Evolutionary conservation across 2,113 vertebrate genomes (phyloP).

Genomic region (Myotis davidii): DNA sequence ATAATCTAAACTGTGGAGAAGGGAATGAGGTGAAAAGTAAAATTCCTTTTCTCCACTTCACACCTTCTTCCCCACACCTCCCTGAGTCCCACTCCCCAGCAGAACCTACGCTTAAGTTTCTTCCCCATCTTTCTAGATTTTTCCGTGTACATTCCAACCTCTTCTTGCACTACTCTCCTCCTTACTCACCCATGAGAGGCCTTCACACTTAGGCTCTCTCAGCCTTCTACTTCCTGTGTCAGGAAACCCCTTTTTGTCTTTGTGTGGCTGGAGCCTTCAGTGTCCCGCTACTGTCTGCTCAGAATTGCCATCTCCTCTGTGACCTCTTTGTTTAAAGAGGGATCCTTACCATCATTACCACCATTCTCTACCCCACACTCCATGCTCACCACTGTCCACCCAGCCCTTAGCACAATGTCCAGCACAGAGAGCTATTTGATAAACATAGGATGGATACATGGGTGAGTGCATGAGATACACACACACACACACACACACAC

Average conservation of each 20-base stretch:
- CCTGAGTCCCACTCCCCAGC: not conserved
- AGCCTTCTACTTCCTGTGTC: not conserved
- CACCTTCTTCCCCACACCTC: not conserved
- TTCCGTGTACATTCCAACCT: not conserved
- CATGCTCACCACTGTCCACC: not conserved
- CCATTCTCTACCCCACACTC: not conserved
- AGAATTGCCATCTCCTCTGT: not conserved
- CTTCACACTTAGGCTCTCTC: not conserved
- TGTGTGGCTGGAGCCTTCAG: not conserved
- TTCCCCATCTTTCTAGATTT: not conserved
- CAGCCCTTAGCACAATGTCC: not conserved
- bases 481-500: accelerated
- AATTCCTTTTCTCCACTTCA: constrained; percentile 3
- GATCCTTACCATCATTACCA: not conserved
- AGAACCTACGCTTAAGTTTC: not conserved
- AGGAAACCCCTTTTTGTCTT: not conserved
- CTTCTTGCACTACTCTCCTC: not conserved
- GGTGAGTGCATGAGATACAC: not conserved
- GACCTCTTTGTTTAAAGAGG: not conserved
- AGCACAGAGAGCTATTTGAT: not conserved
- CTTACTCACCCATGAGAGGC: not conserved
- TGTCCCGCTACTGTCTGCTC: not conserved
- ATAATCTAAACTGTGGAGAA: constrained; percentile 49
- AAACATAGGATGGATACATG: not conserved
- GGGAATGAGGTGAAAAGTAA: constrained; percentile 24